Conservation (phyloP, 2,888 invertebrate genomes). For the Acronicta alni region DNA sequence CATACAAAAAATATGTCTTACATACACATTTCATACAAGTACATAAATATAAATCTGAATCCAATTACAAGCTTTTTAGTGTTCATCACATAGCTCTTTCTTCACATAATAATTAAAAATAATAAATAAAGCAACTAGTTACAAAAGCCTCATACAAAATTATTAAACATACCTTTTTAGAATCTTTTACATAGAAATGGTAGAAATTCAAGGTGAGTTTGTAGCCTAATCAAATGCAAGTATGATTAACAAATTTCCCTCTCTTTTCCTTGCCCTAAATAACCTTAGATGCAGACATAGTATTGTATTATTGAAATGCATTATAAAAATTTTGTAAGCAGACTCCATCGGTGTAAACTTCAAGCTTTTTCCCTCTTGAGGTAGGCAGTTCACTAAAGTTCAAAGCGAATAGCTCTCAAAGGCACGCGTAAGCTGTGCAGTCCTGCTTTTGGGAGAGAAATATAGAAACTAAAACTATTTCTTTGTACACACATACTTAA, state of each 20-base stretch:
- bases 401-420: slow-evolving; percentile 55
- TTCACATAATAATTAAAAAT: neutral
- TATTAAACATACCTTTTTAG: neutral
- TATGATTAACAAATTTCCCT: neutral
- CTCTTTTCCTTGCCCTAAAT: neutral
- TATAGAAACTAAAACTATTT: slow-evolving; percentile 41
- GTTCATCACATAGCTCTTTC: too few species aligned
- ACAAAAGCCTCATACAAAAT: neutral
- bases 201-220: neutral
- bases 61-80: neutral
- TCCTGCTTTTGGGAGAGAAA: slow-evolving; percentile 63
- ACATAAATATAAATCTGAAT: too few species aligned
- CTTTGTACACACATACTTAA: slow-evolving; percentile 41
- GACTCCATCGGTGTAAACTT: slow-evolving; percentile 33
- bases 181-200: neutral
- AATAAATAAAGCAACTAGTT: neutral
- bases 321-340: slow-evolving; percentile 16
- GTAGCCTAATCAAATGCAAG: too few species aligned
- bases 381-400: slow-evolving; percentile 42
- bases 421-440: slow-evolving; percentile 61
- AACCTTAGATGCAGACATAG: neutral
- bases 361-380: slow-evolving; percentile 38
- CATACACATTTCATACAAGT: neutral
- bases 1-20: slow-evolving; percentile 3
- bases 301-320: slow-evolving; percentile 1